Evolutionary conservation across 2,113 vertebrate genomes (phyloP), one percentile per base, ranked within the genome.

Genomic region (Setophaga kirtlandii): DNA sequence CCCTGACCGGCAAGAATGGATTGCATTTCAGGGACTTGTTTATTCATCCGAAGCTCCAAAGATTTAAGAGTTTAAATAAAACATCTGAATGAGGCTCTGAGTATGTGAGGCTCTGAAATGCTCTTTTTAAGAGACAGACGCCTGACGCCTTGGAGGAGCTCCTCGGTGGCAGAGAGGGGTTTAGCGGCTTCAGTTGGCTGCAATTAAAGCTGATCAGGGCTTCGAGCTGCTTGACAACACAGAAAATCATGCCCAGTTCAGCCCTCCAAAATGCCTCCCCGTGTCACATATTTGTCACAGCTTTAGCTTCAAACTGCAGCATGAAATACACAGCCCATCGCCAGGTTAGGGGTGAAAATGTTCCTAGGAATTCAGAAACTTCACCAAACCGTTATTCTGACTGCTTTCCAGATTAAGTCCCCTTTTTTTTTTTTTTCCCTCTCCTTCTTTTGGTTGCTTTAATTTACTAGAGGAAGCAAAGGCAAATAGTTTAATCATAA

Each of bases 401-500:
- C 84, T 64, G 37, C 89, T 87, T 96, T 94, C 95, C 96, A 95
- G 87, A 95, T 64, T 84, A 46, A 64, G 7, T 4, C 6, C 41
- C 15, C 23, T 20, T 33, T 46, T 67, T 37, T 37, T 37, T 37
- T 35, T 31, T 11, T 3, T 56, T 56, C 6, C 14, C 12, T 35
- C 47, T 35, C 64, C 63, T 50, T 82, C 92, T 83, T 68, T 89
- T 44, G 58, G 86, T 74, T 88, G 53, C 78, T 98, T 98, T 97
- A 97, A 97, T 98, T 97, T 95, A 96, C 94, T 81, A 97, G 94
- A 98, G 97, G 98, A 98, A 98, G 96, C 90, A 70, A 97, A 97
- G 96, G 97, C 97, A 98, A 98, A 98, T 97, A 97, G 96, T 97
- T 98, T 98, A 98, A 98, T 98, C 97, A 97, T 89, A 98, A 97